phyloP scores from a whole-genome alignment of 1,140 invertebrate genomes.

The Eubasilissa regina region DNA sequence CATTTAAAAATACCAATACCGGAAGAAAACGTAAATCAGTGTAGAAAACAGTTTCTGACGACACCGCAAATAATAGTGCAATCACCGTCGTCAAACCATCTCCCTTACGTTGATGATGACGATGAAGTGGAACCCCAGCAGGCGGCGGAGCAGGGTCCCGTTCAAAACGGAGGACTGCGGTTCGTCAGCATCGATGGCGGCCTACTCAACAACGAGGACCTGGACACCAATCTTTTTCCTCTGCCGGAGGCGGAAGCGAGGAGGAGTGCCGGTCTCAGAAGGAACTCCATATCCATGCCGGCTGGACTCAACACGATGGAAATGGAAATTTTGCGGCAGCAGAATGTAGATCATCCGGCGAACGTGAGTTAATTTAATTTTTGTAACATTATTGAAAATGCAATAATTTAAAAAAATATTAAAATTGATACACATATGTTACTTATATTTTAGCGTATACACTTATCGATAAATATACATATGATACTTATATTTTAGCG shows the following conservation, averaged over 20 bases:
- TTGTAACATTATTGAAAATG: too few species aligned
- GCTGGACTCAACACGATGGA: constrained; percentile 66
- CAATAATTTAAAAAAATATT: too few species aligned
- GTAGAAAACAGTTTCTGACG: not conserved
- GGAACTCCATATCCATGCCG: constrained; percentile 71
- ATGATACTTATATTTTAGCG: too few species aligned
- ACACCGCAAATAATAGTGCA: constrained; percentile 54
- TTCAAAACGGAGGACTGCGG: not conserved
- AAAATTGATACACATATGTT: too few species aligned
- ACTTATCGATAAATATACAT: too few species aligned
- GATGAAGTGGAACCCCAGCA: constrained; percentile 15
- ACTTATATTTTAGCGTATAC: too few species aligned
- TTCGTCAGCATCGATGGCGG: not conserved
- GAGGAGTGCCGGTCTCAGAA: constrained; percentile 64
- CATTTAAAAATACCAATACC: constrained; percentile 45
- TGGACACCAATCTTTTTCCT: constrained; percentile 47
- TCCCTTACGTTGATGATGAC: constrained; percentile 49
- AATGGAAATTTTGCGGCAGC: constrained; percentile 65
- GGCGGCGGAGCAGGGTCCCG: not conserved
- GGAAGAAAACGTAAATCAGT: constrained; percentile 28
- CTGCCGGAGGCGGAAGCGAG: constrained; percentile 54
- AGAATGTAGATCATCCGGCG: constrained; percentile 64
- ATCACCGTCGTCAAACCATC: constrained; percentile 48
- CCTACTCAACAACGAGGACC: constrained; percentile 28
- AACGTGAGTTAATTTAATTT: constrained; percentile 60